A percentile compares a stretch with the other conserved stretches of the same genome.
Conservation (phyloP, 2,797 vertebrate species). For the Selene dorsalis region DNA sequence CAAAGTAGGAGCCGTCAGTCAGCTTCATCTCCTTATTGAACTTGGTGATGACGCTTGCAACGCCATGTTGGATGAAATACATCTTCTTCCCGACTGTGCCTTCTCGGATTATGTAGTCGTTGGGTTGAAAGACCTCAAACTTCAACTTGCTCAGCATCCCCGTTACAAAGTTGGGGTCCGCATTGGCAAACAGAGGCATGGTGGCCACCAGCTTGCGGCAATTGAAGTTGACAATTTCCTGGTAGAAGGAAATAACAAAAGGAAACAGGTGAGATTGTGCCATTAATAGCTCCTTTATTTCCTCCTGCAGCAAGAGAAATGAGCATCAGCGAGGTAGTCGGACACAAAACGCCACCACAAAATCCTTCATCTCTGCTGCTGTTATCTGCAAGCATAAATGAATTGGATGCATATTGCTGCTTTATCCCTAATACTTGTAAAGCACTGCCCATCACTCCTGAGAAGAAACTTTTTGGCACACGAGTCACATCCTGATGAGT, state of each 20-base stretch:
- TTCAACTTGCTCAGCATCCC: constrained; percentile 98
- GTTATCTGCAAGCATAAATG: constrained; percentile 58
- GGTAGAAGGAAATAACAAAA: constrained; percentile 30
- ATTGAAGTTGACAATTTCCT: constrained; percentile 99
- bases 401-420: constrained; percentile 65
- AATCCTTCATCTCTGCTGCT: constrained; percentile 40
- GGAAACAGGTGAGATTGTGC: constrained; percentile 23
- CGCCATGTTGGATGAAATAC: constrained; percentile 98
- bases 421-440: constrained; percentile 73
- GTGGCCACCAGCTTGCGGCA: constrained; percentile 98
- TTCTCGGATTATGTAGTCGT: constrained; percentile 97
- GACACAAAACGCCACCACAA: constrained; percentile 41
- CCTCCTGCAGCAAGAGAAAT: constrained; percentile 10
- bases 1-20: constrained; percentile 98
- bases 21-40: constrained; percentile 98
- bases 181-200: constrained; percentile 98
- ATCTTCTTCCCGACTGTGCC: constrained; percentile 99
- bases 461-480: constrained; percentile 73
- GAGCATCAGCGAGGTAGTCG: constrained; percentile 7
- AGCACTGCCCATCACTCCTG: constrained; percentile 70
- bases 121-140: constrained; percentile 98
- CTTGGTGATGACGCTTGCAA: constrained; percentile 97
- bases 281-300: constrained; percentile 30
- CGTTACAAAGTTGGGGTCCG: constrained; percentile 98
- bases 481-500: constrained; percentile 75